Percentiles rank a stretch among this genome's conserved stretches.
Conservation (phyloP, 2,113 vertebrate genomes). For the Datnioides undecimradiatus region DNA sequence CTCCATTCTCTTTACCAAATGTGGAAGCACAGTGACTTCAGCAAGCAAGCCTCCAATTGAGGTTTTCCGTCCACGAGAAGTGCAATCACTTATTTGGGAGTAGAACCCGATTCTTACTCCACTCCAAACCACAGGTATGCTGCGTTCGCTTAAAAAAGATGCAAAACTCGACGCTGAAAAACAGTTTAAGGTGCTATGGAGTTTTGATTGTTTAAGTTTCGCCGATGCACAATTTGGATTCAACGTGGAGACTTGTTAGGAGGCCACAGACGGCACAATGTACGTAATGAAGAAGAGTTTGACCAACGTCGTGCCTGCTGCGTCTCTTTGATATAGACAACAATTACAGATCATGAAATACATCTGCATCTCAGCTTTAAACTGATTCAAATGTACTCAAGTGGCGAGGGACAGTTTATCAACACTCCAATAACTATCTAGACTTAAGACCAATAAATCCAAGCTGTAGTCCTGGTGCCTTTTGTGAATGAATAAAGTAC, state of each 20-base stretch:
- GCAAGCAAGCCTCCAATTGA: conserved; percentile 76
- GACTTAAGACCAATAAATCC: neutral
- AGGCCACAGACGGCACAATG: neutral
- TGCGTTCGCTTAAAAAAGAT: conserved; percentile 63
- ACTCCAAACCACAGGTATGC: conserved; percentile 74
- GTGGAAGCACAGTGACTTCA: conserved; percentile 71
- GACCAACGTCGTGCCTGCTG: neutral
- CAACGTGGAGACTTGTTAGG: neutral
- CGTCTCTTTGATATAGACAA: neutral
- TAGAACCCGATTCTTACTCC: conserved; percentile 53
- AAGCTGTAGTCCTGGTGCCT: conserved; percentile 3
- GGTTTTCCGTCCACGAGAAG: conserved; percentile 74
- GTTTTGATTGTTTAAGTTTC: conserved; percentile 21
- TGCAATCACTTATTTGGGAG: conserved; percentile 68
- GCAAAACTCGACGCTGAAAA: conserved; percentile 51
- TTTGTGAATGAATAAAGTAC: conserved; percentile 6
- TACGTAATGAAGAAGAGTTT: conserved; percentile 3
- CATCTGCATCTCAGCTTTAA: neutral
- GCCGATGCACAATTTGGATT: conserved; percentile 13
- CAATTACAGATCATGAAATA: neutral
- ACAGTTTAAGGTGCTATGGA: conserved; percentile 42
- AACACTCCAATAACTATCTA: neutral
- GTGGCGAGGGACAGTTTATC: neutral
- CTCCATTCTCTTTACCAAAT: conserved; percentile 62
- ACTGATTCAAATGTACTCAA: neutral